phyloP scores from a whole-genome alignment of 2,797 vertebrate genomes.

The Pseudopleuronectes americanus region DNA sequence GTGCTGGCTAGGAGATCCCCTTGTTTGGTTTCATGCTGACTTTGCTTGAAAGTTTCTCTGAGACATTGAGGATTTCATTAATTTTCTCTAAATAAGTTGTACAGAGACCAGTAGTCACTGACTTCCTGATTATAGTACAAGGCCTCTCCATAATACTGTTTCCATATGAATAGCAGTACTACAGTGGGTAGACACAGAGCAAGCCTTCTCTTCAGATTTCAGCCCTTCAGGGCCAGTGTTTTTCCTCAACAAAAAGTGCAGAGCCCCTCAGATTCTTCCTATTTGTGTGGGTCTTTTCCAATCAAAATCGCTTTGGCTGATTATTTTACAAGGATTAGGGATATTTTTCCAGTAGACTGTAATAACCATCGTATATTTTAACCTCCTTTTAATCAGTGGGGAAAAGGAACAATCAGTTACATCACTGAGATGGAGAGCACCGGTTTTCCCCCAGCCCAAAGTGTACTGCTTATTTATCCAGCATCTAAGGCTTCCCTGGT shows the following conservation, averaged over 20 bases:
- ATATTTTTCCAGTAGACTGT: constrained; percentile 76
- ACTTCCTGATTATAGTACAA: constrained; percentile 28
- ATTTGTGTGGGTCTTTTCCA: constrained; percentile 59
- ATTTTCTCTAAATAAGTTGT: neutral
- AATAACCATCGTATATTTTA: constrained; percentile 76
- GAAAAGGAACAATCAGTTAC: constrained; percentile 81
- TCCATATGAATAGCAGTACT: constrained; percentile 14
- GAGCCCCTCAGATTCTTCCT: constrained; percentile 41
- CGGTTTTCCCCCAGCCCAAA: constrained; percentile 48
- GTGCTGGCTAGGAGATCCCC: too few species aligned
- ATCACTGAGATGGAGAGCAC: constrained; percentile 61
- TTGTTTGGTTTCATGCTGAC: neutral
- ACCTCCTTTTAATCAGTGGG: constrained; percentile 84
- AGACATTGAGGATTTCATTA: constrained; percentile 15
- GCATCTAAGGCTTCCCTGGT: constrained; percentile 72
- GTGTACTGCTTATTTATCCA: constrained; percentile 83
- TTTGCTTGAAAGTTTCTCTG: neutral
- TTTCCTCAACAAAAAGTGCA: constrained; percentile 53
- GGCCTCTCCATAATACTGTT: constrained; percentile 8
- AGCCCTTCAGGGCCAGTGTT: constrained; percentile 28
- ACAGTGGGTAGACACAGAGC: neutral
- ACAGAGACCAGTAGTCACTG: constrained; percentile 13
- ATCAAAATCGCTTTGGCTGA: constrained; percentile 72
- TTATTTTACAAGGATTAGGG: constrained; percentile 80
- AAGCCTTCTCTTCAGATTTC: constrained; percentile 35